Evolutionary conservation across 2,113 vertebrate genomes (phyloP), one percentile per base, ranked within the genome.

Genomic region (Varanus salvator): DNA sequence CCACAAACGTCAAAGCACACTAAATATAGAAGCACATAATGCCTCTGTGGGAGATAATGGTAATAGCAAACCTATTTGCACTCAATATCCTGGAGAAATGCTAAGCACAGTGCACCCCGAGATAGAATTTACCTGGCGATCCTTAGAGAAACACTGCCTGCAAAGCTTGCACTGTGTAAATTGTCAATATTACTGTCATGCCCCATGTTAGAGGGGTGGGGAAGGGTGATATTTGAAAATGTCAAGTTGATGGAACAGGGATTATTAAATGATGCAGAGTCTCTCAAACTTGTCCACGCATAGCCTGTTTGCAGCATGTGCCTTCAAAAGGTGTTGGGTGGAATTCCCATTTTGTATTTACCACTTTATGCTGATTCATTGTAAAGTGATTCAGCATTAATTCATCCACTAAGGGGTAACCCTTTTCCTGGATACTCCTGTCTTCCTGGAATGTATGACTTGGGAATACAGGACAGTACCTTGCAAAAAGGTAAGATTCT

Each of bases 181-280:
- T 14, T 23, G 1, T 34, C 66, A 38, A 6, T 34, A 68, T 21
- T 48, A 89, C 72, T 52, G 7, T 0, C 0, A 0, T 29, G 21
- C 6, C 57, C 72, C 0, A 0, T 72, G 44, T 76, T 81, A 3
- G 12, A 77, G 27, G 83, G 54, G 21, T 75, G 27, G 89, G 44
- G 87, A 92, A 48, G 29, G 69, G 17, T 6, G 17, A 52, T n/a
- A 6, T 72, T 82, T 85, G 38, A 66, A 85, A 48, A 80, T 60
- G 25, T 31, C 6, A 87, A 31, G 8, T 15, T 34, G 84, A 72
- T 31, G 48, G 64, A 88, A 72, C 29, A 3, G 25, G 7, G 1
- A 81, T 44, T 86, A 38, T 78, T 85, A 57, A 66, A 77, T 52
- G 23, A 68, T 31, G 11, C 6, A 4, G 85, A 75, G 75, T 69